Conservation (phyloP, 2,113 vertebrate species). For the Galeopterus variegatus region DNA sequence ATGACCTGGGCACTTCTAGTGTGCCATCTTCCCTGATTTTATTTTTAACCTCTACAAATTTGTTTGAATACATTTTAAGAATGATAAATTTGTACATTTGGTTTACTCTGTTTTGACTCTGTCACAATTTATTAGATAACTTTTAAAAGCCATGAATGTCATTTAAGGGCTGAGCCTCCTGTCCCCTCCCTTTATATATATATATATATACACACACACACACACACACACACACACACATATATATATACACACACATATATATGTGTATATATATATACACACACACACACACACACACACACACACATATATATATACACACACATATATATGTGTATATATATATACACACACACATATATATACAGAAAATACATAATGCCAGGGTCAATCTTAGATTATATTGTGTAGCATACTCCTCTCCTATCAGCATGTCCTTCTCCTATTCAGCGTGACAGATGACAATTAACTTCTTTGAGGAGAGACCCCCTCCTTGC, state of each 20-base stretch:
- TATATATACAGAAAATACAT: not conserved
- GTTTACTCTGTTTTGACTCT: constrained; percentile 40
- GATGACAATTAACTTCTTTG: not conserved
- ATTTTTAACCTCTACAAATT: constrained; percentile 55
- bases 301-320: too few relatives aligned
- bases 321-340: too few relatives aligned
- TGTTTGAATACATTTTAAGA: constrained; percentile 54
- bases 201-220: too few relatives aligned
- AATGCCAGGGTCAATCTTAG: not conserved
- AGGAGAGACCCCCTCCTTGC: not conserved
- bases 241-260: too few relatives aligned
- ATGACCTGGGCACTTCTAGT: too few relatives aligned
- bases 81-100: not conserved
- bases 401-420: not conserved
- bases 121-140: constrained; percentile 11
- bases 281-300: too few relatives aligned
- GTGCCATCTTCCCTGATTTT: not conserved
- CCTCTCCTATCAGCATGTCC: not conserved
- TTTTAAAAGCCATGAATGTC: not conserved
- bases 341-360: too few relatives aligned
- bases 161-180: not conserved
- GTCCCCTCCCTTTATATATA: not conserved
- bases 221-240: too few relatives aligned
- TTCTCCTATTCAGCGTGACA: not conserved
- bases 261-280: too few relatives aligned